Evolutionary conservation across 2,888 invertebrate species (phyloP), one percentile per base, ranked within the genome.

Genomic region (Cephus pygmeus): DNA sequence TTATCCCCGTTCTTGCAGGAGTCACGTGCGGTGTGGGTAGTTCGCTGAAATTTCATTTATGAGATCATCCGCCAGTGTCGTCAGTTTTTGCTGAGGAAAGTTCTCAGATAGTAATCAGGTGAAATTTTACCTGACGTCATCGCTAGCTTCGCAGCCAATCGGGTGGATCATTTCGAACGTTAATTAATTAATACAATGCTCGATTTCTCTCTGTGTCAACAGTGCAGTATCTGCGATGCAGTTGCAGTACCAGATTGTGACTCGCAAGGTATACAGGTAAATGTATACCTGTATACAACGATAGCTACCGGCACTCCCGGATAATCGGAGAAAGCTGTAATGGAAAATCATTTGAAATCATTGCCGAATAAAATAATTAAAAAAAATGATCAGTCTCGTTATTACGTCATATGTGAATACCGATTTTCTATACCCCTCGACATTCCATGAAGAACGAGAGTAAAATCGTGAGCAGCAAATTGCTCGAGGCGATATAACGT

Each of bases 241-340:
- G 9, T 56, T 40, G 40, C 40, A 40, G 40, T 56, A 56, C 40
- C 40, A 23, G 23, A 56, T 56, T 56, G 23, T 9, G 40, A 23
- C 40, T 56, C 2, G 1, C 40, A 23, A 56, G 6, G 6, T 15
- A 56, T 23, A 56, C 40, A 4, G 6, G 40, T 15, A 40, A 15
- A 6, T 2, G 40, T 56, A 56, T 56, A 56, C 40, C 23, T 23
- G 9, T 23, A 6, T 56, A 23, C 23, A 9, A 56, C 15, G 9
- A 56, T 23, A 23, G 2, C 23, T 56, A 2, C 40, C 40, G 40
- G 31, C 71, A 71, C 71, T 68, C 76, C 69, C 34, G 40, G 75
- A 77, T 75, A 79, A 82, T 81, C 78, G 80, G 82, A 80, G 83
- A 83, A 84, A 83, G 84, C 76, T 77, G 81, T 56, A 56, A 56